Conservation (phyloP, 2,888 invertebrate species). For the Trichogramma evanescens region DNA sequence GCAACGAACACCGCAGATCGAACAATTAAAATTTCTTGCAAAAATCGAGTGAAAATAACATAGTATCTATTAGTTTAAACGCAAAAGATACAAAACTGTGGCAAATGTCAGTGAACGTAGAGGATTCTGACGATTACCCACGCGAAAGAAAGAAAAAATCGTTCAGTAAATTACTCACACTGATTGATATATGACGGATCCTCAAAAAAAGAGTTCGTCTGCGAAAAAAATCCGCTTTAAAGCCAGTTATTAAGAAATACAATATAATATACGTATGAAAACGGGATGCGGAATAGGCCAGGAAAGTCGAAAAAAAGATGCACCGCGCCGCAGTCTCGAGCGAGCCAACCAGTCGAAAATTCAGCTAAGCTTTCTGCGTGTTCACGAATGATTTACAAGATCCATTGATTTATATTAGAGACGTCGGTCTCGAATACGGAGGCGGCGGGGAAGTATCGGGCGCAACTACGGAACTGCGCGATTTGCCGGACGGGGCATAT, state of each 20-base stretch:
- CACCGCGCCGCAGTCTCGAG: not conserved
- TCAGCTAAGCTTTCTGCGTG: conserved; percentile 34
- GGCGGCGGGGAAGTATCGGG: conserved; percentile 1
- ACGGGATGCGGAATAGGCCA: conserved; percentile 16
- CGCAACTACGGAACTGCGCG: conserved; percentile 4
- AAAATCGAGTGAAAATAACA: too few species aligned
- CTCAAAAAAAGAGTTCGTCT: not conserved
- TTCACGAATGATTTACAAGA: conserved; percentile 37
- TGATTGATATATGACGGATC: conserved; percentile 20
- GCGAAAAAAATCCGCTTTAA: not conserved
- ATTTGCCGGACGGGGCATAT: conserved; percentile 27
- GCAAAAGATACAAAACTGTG: too few species aligned
- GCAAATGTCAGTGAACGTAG: too few species aligned
- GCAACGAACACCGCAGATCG: too few species aligned
- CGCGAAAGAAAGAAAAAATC: conserved; percentile 1
- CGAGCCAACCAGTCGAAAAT: not conserved
- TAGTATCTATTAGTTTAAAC: too few species aligned
- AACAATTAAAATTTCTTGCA: too few species aligned
- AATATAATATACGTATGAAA: conserved; percentile 4
- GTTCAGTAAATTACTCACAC: conserved; percentile 4
- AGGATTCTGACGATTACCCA: not conserved
- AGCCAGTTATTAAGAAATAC: conserved; percentile 16
- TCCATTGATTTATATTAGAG: conserved; percentile 39
- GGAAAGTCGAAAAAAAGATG: conserved; percentile 10
- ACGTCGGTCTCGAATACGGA: conserved; percentile 4